phyloP scores from a whole-genome alignment of 2,113 vertebrate species.

The Clarias batrachus region DNA sequence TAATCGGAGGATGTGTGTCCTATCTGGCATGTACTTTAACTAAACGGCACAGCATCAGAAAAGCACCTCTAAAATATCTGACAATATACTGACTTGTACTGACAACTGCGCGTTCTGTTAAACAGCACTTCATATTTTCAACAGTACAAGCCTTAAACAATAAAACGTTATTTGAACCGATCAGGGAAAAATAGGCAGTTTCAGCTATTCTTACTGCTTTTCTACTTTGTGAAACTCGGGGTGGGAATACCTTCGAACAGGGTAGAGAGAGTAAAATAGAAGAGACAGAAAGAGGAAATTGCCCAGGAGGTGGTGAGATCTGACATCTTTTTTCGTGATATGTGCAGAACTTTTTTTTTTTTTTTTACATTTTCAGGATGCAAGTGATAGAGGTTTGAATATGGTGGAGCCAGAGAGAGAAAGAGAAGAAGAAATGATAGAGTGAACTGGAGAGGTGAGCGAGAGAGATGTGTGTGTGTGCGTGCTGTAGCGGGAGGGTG shows the following conservation, averaged over 20 bases:
- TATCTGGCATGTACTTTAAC: neutral
- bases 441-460: constrained; percentile 6
- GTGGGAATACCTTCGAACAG: neutral
- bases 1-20: neutral
- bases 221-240: neutral
- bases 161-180: neutral
- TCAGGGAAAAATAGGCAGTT: neutral
- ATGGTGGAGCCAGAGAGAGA: constrained; percentile 22
- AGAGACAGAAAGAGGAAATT: constrained; percentile 5
- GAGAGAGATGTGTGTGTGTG: constrained; percentile 38
- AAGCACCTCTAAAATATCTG: neutral
- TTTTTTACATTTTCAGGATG: constrained; percentile 20
- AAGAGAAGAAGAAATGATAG: constrained; percentile 10
- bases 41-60: neutral
- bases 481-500: constrained; percentile 73
- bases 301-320: constrained; percentile 1
- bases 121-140: neutral
- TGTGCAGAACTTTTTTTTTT: constrained; percentile 22
- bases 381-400: constrained; percentile 37
- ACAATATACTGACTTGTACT: neutral
- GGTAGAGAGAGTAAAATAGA: constrained; percentile 17
- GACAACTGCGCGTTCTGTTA: neutral
- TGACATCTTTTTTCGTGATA: neutral
- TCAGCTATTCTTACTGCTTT: constrained; percentile 2
- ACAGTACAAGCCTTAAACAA: neutral